phyloP scores from a whole-genome alignment of 2,888 invertebrate species.

The Drosophila koepferae region DNA sequence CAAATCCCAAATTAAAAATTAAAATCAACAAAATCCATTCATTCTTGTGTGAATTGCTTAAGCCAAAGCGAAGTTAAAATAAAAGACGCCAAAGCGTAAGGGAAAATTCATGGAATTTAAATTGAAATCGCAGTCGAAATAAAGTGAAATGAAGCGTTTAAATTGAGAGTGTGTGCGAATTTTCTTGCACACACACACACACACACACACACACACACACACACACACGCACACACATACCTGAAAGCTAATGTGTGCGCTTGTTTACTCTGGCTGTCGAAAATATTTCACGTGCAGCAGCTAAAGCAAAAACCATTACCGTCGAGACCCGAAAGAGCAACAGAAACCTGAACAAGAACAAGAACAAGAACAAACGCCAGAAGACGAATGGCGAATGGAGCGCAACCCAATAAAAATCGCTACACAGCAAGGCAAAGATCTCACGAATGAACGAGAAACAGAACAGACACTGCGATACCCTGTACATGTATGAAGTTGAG shows the following conservation, averaged over 20 bases:
- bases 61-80: conserved; percentile 47
- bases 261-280: conserved; percentile 79
- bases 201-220: conserved; percentile 11
- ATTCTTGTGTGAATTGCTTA: conserved; percentile 59
- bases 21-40: conserved; percentile 68
- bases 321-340: conserved; percentile 44
- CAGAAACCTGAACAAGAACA: conserved; percentile 23
- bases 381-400: conserved; percentile 19
- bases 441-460: neutral
- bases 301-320: conserved; percentile 68
- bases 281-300: conserved; percentile 77
- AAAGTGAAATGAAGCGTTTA: conserved; percentile 81
- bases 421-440: conserved; percentile 3
- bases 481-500: neutral
- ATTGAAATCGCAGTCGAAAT: conserved; percentile 81
- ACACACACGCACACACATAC: conserved; percentile 13
- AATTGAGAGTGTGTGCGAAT: conserved; percentile 56
- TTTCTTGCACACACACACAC: conserved; percentile 8
- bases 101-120: conserved; percentile 73
- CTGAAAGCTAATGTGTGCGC: conserved; percentile 74
- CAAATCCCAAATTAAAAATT: conserved; percentile 72
- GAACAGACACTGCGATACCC: conserved; percentile 20
- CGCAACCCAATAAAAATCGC: conserved; percentile 36
- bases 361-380: conserved; percentile 24
- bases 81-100: conserved; percentile 54